These are phyloP conservation scores for Zaprionus gabonicus DNA, from an alignment of 1,140 invertebrate species.

Conservation along the genomic window DNA sequence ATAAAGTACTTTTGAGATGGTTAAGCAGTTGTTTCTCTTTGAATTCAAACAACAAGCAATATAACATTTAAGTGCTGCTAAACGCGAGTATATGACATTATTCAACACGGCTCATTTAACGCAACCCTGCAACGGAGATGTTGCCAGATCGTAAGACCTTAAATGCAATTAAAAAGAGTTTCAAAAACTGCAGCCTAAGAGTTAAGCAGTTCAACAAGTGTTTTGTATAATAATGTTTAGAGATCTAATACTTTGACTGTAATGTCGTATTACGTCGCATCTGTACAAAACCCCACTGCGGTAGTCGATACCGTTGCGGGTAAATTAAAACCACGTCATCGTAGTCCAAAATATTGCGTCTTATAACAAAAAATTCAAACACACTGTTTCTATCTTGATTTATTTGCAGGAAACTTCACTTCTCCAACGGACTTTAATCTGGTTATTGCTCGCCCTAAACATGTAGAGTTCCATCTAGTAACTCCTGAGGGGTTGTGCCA, in stretches of 20 bases:
- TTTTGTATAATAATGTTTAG: background rate
- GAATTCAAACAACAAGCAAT: background rate
- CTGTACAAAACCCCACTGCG: conserved; percentile 98
- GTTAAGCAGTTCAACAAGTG: conserved; percentile 16
- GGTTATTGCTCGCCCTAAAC: conserved; percentile 96
- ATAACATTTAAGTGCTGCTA: background rate
- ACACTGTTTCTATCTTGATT: background rate
- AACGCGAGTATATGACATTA: background rate
- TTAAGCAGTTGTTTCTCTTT: background rate
- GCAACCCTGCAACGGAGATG: background rate
- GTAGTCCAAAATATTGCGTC: conserved; percentile 27
- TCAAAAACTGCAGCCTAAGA: conserved; percentile 16
- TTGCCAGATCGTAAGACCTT: background rate
- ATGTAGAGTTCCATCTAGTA: conserved; percentile 97
- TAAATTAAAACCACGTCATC: conserved; percentile 84
- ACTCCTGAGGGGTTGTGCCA: conserved; percentile 97
- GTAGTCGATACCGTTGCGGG: conserved; percentile 98
- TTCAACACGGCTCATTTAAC: background rate
- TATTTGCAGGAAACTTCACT: conserved; percentile 95
- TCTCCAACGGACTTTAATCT: conserved; percentile 97
- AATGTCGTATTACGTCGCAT: conserved; percentile 98
- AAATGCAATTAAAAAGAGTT: background rate
- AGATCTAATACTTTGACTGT: conserved; percentile 19
- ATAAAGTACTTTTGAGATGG: background rate
- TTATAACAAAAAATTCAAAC: background rate